Base-by-base conservation (phyloP, 2,888 invertebrate species). In the Tuberolachnus salignus region DNA sequence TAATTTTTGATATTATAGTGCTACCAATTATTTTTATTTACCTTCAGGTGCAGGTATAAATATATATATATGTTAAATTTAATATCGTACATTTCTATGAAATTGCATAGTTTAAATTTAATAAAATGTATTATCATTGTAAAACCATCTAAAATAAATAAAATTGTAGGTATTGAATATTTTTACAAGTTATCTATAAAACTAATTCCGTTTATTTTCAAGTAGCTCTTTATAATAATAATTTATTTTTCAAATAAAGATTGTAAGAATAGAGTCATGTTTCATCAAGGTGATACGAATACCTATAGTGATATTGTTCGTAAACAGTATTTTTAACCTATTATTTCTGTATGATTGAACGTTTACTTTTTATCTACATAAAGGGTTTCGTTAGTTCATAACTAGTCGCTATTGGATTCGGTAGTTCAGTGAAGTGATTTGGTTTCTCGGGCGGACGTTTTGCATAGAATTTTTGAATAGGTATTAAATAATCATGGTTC, bases 401-500 rank as follows among this genome's bases (percentile, higher is more conserved):
- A 55, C 51, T 66, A 75, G 66, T 57, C 74, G 74, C 26, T 64
- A 61, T 66, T 55, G 53, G 74, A 46, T 66, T 66, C 74, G 66
- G 74, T 75, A 75, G 74, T 66, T 75, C 34, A 55, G 55, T 46
- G 74, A 74, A 64, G 74, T 71, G 71, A 71, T 64, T 74, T 66
- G 26, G 55, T 46, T 74, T 44, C n/a, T 11, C 19, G 16, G 53
- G 10, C 44, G 13, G 53, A 23, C 66, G 23, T 64, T 64, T 74
- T 71, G 26, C 49, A 23, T 10, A 3, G n/a, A 49, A 72, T 72
- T 26, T 61, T 53, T 53, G 3, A 34, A 23, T 1, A n/a, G n/a
- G n/a, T n/a, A 53, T 23, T 9, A 11, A 63, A 53, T 42, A 51
- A 51, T 53, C 19, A 74, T 74, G 74, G n/a, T 74, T 14, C 53